phyloP scores from a whole-genome alignment of 2,888 invertebrate species.

The Drosophila sordidula region DNA sequence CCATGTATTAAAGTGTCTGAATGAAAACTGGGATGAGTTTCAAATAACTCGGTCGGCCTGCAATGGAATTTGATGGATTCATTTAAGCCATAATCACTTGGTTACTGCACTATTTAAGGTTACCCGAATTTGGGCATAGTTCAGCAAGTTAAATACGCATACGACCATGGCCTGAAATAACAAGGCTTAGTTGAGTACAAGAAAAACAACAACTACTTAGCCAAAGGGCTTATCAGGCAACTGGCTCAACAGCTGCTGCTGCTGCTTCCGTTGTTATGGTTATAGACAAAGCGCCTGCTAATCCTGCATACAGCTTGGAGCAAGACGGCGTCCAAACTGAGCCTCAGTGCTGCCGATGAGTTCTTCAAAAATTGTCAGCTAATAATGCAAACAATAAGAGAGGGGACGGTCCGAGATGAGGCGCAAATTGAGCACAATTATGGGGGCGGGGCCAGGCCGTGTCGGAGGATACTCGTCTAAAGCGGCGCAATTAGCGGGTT shows the following conservation, averaged over 20 bases:
- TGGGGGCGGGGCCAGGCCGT: not conserved
- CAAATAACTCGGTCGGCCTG: not conserved
- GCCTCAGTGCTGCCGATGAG: conserved; percentile 22
- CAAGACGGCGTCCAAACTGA: conserved; percentile 3
- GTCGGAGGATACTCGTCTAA: conserved; percentile 52
- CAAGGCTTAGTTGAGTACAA: conserved; percentile 58
- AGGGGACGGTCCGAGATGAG: conserved; percentile 45
- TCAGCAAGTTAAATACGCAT: conserved; percentile 22
- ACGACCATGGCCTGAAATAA: conserved; percentile 61
- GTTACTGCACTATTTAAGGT: not conserved
- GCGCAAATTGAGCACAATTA: conserved; percentile 66
- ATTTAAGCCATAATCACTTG: not conserved
- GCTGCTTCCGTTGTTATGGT: conserved; percentile 34
- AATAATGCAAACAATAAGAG: conserved; percentile 73
- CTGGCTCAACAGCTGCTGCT: conserved; percentile 33
- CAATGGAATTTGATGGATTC: not conserved
- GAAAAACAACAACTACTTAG: conserved; percentile 60
- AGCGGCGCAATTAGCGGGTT: conserved; percentile 82
- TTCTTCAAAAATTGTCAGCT: conserved; percentile 68
- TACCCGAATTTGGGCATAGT: conserved; percentile 1
- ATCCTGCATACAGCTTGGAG: conserved; percentile 50
- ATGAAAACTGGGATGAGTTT: not conserved
- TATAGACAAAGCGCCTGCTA: conserved; percentile 63
- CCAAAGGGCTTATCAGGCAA: conserved; percentile 59
- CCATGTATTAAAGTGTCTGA: conserved; percentile 2